Evolutionary conservation across 2,797 vertebrate species (phyloP), one percentile per base, ranked within the genome.

Genomic region (Alauda arvensis): DNA sequence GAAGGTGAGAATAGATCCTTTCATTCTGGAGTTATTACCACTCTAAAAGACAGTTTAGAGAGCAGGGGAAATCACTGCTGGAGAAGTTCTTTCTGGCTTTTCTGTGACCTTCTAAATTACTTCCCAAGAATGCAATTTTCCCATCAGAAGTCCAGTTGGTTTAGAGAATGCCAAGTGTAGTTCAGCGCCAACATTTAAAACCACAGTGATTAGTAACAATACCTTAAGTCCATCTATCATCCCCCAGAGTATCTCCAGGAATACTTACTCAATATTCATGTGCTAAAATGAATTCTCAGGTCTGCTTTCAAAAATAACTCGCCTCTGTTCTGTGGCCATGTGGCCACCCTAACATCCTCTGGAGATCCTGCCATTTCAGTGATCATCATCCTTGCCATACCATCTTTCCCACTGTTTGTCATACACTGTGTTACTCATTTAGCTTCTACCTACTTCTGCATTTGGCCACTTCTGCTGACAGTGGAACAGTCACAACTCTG

Each of bases 61-160:
- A 91, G 33, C 61, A 86, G 34, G 65, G 63, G 89, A 95, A 93
- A 93, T 86, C 2, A 0, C 71, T 91, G 69, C 66, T 92, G 90
- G 81, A 94, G 71, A 86, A 87, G 68, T 82, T 92, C 84, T 87
- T 92, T 93, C 77, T 92, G 90, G 31, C 75, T 93, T 95, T 93
- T 37, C 62, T 86, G 72, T 93, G 91, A 90, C 91, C 69, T 92
- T 90, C 85, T 90, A 80, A 92, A 94, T 93, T 87, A 86, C 81
- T 95, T 91, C 87, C 87, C 43, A 76, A 94, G 89, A 93, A 95
- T 88, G 93, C 77, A 90, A 88, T 95, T 95, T 94, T 92, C 90
- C 93, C 90, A 90, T 86, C 83, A 89, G 68, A 94, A 94, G 66
- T 94, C 87, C 89, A 95, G 80, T 76, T 92, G 66, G 66, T 42